Conservation (phyloP, 2,113 vertebrate species). For the Zeus faber region DNA sequence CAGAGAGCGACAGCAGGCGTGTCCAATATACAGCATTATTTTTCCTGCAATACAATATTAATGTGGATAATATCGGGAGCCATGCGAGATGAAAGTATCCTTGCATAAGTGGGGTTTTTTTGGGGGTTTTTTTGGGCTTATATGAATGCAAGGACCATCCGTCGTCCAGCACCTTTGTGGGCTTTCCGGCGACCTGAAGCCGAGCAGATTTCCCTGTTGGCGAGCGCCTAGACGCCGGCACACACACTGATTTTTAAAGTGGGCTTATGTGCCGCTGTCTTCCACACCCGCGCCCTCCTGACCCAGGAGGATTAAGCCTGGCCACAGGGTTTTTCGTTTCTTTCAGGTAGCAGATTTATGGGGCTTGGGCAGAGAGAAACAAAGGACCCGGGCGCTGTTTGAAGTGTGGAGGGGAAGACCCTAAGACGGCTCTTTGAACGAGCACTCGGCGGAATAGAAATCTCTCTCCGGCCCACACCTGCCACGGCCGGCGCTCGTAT, state of each 20-base stretch:
- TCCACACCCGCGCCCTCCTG: slow-evolving; percentile 12
- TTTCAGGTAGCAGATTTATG: slow-evolving; percentile 60
- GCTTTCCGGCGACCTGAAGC: slow-evolving; percentile 12
- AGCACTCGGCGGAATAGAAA: slow-evolving; percentile 47
- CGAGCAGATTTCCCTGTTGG: slow-evolving; percentile 23
- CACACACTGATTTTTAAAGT: slow-evolving; percentile 33
- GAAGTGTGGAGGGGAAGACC: slow-evolving; percentile 61
- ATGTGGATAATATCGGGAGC: too few species aligned
- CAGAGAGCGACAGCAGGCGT: too few species aligned
- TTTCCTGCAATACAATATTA: too few species aligned
- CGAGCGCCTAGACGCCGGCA: slow-evolving; percentile 24
- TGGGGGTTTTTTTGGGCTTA: too few species aligned
- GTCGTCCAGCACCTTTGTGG: slow-evolving; percentile 25
- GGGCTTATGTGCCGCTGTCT: slow-evolving; percentile 28
- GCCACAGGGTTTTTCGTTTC: slow-evolving; percentile 33
- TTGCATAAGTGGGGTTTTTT: too few species aligned
- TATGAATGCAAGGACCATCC: slow-evolving; percentile 4
- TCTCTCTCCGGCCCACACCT: slow-evolving; percentile 55
- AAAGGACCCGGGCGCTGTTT: slow-evolving; percentile 61
- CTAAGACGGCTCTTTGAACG: slow-evolving; percentile 51
- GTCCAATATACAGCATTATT: too few species aligned
- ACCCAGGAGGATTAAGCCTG: slow-evolving; percentile 53
- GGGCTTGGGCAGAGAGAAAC: slow-evolving; percentile 49
- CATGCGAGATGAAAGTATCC: too few species aligned
- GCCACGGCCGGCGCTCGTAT: slow-evolving; percentile 41